Conservation (phyloP, 2,888 invertebrate genomes). For the Thymelicus lineola region DNA sequence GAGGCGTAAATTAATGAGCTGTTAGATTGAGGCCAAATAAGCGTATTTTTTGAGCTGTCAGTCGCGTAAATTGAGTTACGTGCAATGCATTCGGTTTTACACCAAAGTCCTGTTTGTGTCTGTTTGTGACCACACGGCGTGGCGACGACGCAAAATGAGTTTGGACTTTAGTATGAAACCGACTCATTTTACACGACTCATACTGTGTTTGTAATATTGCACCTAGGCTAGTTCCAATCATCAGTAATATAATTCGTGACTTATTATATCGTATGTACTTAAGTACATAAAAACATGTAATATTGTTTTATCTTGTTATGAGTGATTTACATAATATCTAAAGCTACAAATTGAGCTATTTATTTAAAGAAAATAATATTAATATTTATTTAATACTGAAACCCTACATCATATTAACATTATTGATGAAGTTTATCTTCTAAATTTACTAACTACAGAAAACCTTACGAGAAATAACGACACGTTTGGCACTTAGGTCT, state of each 20-base stretch:
- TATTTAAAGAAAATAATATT: background rate
- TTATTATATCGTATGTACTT: background rate
- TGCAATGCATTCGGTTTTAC: no score
- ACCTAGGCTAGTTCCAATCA: background rate
- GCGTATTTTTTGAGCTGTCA: no score
- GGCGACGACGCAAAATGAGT: no score
- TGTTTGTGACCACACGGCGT: no score
- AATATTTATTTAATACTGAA: background rate
- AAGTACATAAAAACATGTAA: background rate
- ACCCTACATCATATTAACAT: background rate
- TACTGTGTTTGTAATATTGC: no score
- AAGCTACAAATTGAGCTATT: conserved; percentile 5
- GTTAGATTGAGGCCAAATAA: no score
- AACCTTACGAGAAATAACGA: conserved; percentile 52
- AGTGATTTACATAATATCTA: background rate
- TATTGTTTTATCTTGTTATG: background rate
- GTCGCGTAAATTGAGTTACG: no score
- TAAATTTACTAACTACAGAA: conserved; percentile 29
- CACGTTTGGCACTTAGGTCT: conserved; percentile 77
- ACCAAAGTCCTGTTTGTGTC: no score
- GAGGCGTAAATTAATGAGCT: no score
- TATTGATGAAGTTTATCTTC: conserved; percentile 15
- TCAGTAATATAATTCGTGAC: background rate
- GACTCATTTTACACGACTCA: no score
- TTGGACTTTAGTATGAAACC: no score